Evolutionary conservation across 2,113 vertebrate species (phyloP).

Genomic region (Otis tarda): DNA sequence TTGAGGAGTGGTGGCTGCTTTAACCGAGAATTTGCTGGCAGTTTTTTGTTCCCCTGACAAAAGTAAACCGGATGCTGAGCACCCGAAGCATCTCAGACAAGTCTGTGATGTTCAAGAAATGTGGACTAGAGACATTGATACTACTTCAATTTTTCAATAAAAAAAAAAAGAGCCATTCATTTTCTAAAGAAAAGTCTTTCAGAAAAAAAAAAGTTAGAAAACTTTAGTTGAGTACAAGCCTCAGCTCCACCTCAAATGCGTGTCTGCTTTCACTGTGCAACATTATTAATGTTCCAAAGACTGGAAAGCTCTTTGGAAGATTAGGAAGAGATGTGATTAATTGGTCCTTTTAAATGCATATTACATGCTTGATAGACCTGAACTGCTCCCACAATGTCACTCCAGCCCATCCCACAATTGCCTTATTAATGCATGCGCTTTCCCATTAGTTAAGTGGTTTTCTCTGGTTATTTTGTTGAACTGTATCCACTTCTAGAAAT

Average conservation of each 20-base stretch:
- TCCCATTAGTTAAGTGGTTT: not conserved
- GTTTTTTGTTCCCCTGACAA: not conserved
- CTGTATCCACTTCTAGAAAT: not conserved
- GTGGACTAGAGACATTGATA: not conserved
- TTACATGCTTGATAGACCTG: not conserved
- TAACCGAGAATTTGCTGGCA: slow-evolving; percentile 38
- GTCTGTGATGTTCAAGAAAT: not conserved
- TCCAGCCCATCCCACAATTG: not conserved
- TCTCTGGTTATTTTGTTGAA: not conserved
- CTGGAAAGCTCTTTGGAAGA: not conserved
- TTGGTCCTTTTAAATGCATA: not conserved
- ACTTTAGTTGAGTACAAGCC: not conserved
- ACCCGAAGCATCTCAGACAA: not conserved
- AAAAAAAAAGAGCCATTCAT: rapidly evolving
- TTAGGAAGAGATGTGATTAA: not conserved
- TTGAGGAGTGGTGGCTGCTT: not conserved
- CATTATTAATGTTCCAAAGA: not conserved
- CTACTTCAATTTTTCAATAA: not conserved
- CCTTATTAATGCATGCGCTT: not conserved
- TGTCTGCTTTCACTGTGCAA: not conserved
- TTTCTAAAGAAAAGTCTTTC: not conserved
- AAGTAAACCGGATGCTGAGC: not conserved
- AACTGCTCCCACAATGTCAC: not conserved
- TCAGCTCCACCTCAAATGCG: not conserved
- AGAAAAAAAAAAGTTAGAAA: not conserved